Conservation (phyloP, 2,113 vertebrate genomes). For the Pandion haliaetus region DNA sequence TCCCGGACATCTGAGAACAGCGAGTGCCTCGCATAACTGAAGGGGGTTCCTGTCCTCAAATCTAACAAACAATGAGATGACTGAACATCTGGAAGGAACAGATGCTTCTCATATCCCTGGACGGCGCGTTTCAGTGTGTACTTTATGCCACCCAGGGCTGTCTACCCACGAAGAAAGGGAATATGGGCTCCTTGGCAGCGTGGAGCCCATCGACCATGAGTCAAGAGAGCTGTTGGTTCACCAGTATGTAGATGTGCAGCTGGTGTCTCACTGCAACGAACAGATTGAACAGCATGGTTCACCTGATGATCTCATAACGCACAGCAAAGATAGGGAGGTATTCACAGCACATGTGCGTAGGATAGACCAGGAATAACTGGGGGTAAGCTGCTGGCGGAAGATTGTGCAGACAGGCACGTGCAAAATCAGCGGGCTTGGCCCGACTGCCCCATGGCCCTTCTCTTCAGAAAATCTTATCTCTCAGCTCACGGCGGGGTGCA, state of each 20-base stretch:
- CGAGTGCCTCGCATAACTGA: not conserved
- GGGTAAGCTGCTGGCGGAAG: not conserved
- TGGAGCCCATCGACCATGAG: not conserved
- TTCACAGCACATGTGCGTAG: rapidly evolving
- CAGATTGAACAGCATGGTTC: not conserved
- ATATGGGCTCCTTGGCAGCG: not conserved
- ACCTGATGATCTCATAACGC: not conserved
- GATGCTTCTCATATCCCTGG: not conserved
- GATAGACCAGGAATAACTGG: not conserved
- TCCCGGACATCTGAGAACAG: not conserved
- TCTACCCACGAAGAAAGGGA: not conserved
- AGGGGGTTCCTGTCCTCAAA: not conserved
- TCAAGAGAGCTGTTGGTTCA: not conserved
- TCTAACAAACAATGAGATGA: not conserved
- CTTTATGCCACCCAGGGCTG: slow-evolving; percentile 1
- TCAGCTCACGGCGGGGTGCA: not conserved
- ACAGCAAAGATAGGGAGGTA: not conserved
- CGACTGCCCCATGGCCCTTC: rapidly evolving
- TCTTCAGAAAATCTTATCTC: not conserved
- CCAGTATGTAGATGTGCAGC: rapidly evolving
- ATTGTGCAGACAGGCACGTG: not conserved
- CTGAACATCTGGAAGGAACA: slow-evolving; percentile 58
- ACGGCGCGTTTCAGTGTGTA: not conserved
- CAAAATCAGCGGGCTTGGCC: not conserved
- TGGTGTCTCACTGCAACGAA: not conserved